phyloP scores from a whole-genome alignment of 1,140 invertebrate species.

The Trachelipus rathkii region DNA sequence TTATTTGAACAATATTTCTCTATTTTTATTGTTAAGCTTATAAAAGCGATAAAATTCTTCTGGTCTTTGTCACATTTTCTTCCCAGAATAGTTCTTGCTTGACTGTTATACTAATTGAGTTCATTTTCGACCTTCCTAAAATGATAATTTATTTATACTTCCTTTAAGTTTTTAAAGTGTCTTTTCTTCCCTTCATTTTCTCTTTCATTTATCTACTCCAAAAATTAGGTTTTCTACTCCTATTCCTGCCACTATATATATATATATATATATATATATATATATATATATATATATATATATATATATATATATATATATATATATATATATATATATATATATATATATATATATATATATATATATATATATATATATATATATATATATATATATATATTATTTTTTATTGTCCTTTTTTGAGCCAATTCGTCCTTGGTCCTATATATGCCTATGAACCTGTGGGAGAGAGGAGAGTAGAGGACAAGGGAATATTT shows the following conservation, averaged over 20 bases:
- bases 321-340: conserved; percentile 5
- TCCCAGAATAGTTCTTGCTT: no score
- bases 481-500: no score
- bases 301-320: conserved; percentile 5
- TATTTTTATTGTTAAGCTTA: no score
- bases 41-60: no score
- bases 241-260: no score
- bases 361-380: neutral
- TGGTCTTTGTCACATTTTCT: no score
- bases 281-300: neutral
- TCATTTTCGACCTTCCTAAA: neutral
- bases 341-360: conserved; percentile 5
- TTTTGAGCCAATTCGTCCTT: no score
- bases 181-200: neutral
- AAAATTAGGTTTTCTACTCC: neutral
- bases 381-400: neutral
- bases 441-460: no score
- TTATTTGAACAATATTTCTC: no score
- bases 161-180: neutral
- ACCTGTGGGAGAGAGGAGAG: no score
- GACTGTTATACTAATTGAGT: neutral
- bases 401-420: neutral
- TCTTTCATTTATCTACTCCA: neutral
- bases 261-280: neutral
- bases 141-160: neutral